Evolutionary conservation across 1,140 invertebrate genomes (phyloP).

Genomic region (Amphibalanus amphitrite): DNA sequence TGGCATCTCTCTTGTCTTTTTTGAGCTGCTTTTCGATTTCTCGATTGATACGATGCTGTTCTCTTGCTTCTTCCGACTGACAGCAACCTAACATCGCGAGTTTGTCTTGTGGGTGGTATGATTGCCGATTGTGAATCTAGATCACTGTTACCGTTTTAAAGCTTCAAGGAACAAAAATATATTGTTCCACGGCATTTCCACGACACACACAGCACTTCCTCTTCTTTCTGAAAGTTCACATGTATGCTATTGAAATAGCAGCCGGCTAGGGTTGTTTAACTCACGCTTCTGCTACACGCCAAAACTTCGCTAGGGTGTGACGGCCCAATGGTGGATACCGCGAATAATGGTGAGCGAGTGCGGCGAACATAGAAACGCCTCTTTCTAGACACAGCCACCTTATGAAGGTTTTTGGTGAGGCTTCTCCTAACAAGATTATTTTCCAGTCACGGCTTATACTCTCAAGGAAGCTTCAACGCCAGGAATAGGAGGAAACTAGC

Average conservation of each 20-base stretch:
- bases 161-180: background rate
- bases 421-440: background rate
- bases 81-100: constrained; percentile 46
- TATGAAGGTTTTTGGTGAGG: background rate
- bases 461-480: background rate
- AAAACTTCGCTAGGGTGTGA: background rate
- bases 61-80: constrained; percentile 98
- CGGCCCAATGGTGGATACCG: background rate
- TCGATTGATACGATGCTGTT: constrained; percentile 99
- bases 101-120: background rate
- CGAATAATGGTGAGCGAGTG: background rate
- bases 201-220: background rate
- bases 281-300: background rate
- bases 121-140: background rate
- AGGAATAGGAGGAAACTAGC: background rate
- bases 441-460: background rate
- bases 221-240: background rate
- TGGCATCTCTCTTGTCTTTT: constrained; percentile 96
- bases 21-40: constrained; percentile 98
- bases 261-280: background rate
- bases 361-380: background rate
- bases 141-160: background rate
- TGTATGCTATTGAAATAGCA: background rate
- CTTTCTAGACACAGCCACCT: background rate
- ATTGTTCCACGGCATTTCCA: background rate